A percentile compares a stretch with the other conserved stretches of the same genome.
phyloP scores from a whole-genome alignment of 1,140 invertebrate species.

The Drosophila lowei region DNA sequence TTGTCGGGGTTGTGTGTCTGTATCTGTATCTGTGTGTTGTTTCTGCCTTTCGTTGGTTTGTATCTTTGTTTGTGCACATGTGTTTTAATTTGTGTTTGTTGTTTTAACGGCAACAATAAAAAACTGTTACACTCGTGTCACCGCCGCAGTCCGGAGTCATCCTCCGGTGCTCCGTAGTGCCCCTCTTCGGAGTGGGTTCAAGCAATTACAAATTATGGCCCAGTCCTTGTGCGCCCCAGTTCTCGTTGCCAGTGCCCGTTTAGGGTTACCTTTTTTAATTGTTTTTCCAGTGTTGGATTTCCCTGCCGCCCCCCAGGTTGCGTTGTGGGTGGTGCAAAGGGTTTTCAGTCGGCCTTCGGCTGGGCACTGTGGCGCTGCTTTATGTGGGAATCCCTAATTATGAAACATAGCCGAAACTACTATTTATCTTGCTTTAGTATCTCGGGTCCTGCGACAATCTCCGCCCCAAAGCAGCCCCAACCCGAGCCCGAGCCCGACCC shows the following conservation, averaged over 20 bases:
- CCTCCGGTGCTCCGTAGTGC: slow-evolving; percentile 36
- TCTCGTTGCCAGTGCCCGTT: slow-evolving; percentile 32
- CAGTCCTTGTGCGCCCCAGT: slow-evolving; percentile 17
- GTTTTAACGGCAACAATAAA: slow-evolving; percentile 64
- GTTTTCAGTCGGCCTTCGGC: background rate
- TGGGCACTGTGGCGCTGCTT: background rate
- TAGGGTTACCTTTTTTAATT: slow-evolving; percentile 72
- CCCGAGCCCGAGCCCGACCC: too few relatives aligned
- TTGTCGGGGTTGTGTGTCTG: slow-evolving; percentile 16
- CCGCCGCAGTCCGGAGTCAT: slow-evolving; percentile 12
- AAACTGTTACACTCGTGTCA: slow-evolving; percentile 71
- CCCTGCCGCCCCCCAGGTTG: background rate
- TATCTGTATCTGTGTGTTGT: slow-evolving; percentile 22
- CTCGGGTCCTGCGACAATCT: background rate
- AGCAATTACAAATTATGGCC: slow-evolving; percentile 79
- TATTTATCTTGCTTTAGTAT: slow-evolving; percentile 29
- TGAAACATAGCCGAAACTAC: slow-evolving; percentile 10
- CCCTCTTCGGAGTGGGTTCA: slow-evolving; percentile 42
- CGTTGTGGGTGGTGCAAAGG: background rate
- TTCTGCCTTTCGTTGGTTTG: slow-evolving; percentile 26
- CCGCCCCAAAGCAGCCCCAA: background rate
- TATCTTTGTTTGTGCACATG: slow-evolving; percentile 71
- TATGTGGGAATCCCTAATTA: background rate
- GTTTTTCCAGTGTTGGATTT: slow-evolving; percentile 49
- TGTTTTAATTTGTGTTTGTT: slow-evolving; percentile 81